Base-by-base conservation (phyloP, 1,140 invertebrate genomes). In the Tetranychus cinnabarinus region DNA sequence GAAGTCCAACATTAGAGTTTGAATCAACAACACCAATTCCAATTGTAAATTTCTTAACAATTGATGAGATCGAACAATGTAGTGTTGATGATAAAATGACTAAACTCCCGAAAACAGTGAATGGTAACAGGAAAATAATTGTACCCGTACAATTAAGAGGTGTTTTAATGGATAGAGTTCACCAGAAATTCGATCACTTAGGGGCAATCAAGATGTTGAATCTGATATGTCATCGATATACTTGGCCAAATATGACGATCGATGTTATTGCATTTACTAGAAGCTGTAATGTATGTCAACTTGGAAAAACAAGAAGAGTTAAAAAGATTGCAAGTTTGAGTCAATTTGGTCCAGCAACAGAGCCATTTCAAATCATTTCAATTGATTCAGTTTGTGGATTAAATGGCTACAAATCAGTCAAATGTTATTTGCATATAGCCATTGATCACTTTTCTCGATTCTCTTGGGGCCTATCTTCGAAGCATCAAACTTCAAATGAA, bases 301-400 rank as follows among this genome's bases (percentile, higher is more conserved):
- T 46, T 8, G 15, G 15, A 6, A 46, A 46, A 15, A 46, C 15
- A 6, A 46, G 15, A 46, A 46, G 45, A 46, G 15, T 6, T 46
- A 6, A 6, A 46, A 46, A 46, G 45, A 46, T 46, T 46, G 45
- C 7, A 6, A 46, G 7, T 46, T 46, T 46, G 45, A 8, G 7
- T 8, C 6, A 8, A 6, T 8, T 15, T 8, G 45, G 45, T 8
- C 45, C 45, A 15, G 45, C 62, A 33, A 2, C 3, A 31, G 2
- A 55, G 3, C 62, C 62, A 47, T 62, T 60, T 56, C 60, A 63
- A 10, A 63, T 63, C 46, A 63, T 63, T 54, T 59, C 62, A 12
- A 63, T 63, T 52, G 62, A 63, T 56, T 61, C 62, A 3, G 59
- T 60, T 13, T 52, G 62, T 8, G 62, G 62, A 35, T 57, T 63